These are phyloP conservation scores for Turritopsis dohrnii DNA, from an alignment of 30 jellyfish, hydroid and myxozoan genomes.

Conservation along the genomic window DNA sequence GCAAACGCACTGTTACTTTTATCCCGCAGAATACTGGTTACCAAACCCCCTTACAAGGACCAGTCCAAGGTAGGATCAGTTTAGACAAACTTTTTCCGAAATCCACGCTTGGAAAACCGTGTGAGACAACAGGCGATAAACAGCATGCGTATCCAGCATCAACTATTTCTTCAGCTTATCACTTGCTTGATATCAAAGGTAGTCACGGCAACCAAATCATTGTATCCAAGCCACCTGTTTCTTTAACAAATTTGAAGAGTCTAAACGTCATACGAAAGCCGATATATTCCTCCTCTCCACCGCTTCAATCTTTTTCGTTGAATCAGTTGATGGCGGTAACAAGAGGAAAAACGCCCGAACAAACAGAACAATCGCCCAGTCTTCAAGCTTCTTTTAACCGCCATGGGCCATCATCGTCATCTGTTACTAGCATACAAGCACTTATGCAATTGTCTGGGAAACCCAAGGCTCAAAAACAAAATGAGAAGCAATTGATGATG, in stretches of 20 bases:
- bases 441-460: background rate
- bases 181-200: slow-evolving; percentile 23
- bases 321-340: slow-evolving; percentile 3
- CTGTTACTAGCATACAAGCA: background rate
- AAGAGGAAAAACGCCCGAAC: background rate
- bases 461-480: background rate
- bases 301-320: slow-evolving; percentile 5
- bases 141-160: background rate
- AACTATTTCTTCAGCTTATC: background rate
- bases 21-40: background rate
- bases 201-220: slow-evolving; percentile 24
- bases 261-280: slow-evolving; percentile 5
- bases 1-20: background rate
- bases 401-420: background rate
- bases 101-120: background rate
- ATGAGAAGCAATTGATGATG: background rate
- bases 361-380: background rate
- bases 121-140: background rate
- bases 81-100: background rate
- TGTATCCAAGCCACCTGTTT: slow-evolving; percentile 20
- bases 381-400: background rate
- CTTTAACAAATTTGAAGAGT: background rate
- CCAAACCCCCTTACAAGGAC: background rate
- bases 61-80: background rate
- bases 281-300: background rate